Percentiles rank a stretch among this genome's conserved stretches.
These are phyloP conservation scores for Plecotus auritus DNA, from an alignment of 2,113 vertebrate genomes.

Conservation along the genomic window DNA sequence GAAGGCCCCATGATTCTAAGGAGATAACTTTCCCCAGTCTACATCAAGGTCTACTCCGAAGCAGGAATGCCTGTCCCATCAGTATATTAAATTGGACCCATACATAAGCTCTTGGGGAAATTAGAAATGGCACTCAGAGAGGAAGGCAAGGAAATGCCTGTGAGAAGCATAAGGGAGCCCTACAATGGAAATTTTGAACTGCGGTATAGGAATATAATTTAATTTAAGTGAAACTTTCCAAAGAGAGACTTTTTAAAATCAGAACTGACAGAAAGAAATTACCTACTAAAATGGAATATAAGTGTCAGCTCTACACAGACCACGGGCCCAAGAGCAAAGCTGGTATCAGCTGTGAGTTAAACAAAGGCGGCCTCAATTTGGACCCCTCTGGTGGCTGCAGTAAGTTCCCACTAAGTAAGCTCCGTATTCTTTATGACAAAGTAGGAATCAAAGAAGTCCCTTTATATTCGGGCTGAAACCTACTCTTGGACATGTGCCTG, in stretches of 20 bases:
- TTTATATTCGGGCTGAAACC: background rate
- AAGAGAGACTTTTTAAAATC: background rate
- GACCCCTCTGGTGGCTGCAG: background rate
- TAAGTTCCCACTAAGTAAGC: background rate
- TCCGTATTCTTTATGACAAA: background rate
- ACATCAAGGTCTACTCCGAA: background rate
- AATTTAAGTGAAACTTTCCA: background rate
- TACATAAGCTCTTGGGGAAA: background rate
- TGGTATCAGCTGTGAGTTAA: background rate
- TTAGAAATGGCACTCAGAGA: background rate
- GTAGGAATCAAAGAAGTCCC: background rate
- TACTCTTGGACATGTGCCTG: background rate
- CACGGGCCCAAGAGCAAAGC: background rate
- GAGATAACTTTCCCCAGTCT: background rate
- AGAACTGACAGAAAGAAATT: background rate
- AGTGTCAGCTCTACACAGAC: background rate
- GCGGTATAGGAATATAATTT: background rate
- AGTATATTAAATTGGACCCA: background rate
- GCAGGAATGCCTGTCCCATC: accelerated
- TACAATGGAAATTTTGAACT: background rate
- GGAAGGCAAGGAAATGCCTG: background rate
- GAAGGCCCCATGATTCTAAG: background rate
- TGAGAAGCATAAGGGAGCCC: background rate
- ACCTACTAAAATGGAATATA: background rate
- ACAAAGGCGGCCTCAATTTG: background rate